A percentile compares a stretch with the other conserved stretches of the same genome.
phyloP scores from a whole-genome alignment of 2,797 vertebrate genomes.

The Brachyalestes nurse region DNA sequence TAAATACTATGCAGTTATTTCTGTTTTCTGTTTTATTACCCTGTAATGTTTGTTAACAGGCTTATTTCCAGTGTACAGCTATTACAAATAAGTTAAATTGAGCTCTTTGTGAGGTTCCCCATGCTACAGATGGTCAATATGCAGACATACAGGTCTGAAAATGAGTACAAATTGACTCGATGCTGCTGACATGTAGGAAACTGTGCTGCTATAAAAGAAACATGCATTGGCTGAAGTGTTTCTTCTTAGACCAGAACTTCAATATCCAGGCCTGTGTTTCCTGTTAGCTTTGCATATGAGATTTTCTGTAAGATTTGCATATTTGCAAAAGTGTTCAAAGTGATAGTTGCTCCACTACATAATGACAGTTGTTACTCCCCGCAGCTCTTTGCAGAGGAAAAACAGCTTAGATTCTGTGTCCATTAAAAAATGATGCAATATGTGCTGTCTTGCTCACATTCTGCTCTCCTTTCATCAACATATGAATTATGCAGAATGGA shows the following conservation, averaged over 20 bases:
- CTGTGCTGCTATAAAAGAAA: not conserved
- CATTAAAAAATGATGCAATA: conserved; percentile 23
- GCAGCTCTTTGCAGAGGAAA: conserved; percentile 23
- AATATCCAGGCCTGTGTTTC: not conserved
- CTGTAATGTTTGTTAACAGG: conserved; percentile 15
- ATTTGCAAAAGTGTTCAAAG: conserved; percentile 6
- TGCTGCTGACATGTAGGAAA: conserved; percentile 7
- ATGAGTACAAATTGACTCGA: not conserved
- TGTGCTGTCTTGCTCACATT: conserved; percentile 20
- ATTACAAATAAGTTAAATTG: not conserved
- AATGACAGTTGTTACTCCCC: conserved; percentile 36
- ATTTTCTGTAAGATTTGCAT: conserved; percentile 3
- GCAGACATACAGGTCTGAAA: not conserved
- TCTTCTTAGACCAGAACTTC: not conserved
- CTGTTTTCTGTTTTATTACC: not conserved
- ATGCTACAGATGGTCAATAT: conserved; percentile 2
- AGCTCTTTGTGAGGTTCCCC: not conserved
- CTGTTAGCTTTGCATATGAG: not conserved
- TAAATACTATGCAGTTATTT: not conserved
- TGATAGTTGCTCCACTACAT: conserved; percentile 2
- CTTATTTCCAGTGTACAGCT: conserved; percentile 8
- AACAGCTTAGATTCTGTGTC: conserved; percentile 21
- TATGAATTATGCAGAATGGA: conserved; percentile 38
- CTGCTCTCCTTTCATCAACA: conserved; percentile 12
- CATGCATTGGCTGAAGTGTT: not conserved